These are phyloP conservation scores for Conger conger DNA, from an alignment of 2,113 vertebrate species.

Conservation along the genomic window DNA sequence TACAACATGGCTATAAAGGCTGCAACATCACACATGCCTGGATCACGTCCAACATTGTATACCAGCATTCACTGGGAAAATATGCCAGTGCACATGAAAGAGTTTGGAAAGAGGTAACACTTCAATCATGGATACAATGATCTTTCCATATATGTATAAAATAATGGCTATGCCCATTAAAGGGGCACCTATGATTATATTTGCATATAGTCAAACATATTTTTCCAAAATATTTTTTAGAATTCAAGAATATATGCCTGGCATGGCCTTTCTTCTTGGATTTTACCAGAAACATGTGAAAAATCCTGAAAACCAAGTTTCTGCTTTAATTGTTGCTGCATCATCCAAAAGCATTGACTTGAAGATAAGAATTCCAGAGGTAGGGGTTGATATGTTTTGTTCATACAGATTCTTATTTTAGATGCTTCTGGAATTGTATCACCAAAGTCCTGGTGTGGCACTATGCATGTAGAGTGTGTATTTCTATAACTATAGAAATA, in stretches of 20 bases:
- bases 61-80: slow-evolving; percentile 57
- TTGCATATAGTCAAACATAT: too few species aligned
- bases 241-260: slow-evolving; percentile 61
- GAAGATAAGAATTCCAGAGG: slow-evolving; percentile 65
- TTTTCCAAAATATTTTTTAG: slow-evolving; percentile 41
- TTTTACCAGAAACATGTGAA: slow-evolving; percentile 54
- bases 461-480: not conserved
- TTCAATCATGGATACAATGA: not conserved
- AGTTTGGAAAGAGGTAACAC: slow-evolving; percentile 51
- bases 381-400: slow-evolving; percentile 23
- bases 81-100: slow-evolving; percentile 52
- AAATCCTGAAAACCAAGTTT: slow-evolving; percentile 57
- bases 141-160: not conserved
- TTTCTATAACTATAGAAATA: not conserved
- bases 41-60: slow-evolving; percentile 45
- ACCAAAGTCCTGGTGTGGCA: slow-evolving; percentile 27
- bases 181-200: not conserved
- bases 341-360: slow-evolving; percentile 59
- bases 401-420: not conserved
- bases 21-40: slow-evolving; percentile 33
- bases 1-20: slow-evolving; percentile 59
- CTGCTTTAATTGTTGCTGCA: slow-evolving; percentile 46
- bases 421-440: not conserved
- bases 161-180: not conserved
- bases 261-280: slow-evolving; percentile 55